These are phyloP conservation scores for Tigriopus californicus DNA, from an alignment of 2,888 invertebrate genomes.

Conservation along the genomic window DNA sequence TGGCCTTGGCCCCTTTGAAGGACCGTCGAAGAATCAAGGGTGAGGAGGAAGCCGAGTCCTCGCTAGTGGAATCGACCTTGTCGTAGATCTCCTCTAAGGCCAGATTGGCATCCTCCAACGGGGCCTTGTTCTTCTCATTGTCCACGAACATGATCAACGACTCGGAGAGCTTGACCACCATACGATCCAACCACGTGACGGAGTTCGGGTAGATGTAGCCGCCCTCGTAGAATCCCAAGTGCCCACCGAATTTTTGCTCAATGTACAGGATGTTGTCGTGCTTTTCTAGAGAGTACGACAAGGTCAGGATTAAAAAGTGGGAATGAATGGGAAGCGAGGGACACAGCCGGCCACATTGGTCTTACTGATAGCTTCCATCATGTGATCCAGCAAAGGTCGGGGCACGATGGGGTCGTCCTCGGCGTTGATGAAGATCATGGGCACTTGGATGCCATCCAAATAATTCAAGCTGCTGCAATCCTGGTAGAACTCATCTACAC, in stretches of 20 bases:
- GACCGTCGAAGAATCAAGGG: no score
- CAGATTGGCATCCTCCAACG: no score
- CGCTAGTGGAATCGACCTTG: no score
- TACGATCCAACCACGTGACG: conserved; percentile 78
- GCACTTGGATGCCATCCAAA: conserved; percentile 53
- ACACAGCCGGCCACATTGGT: background rate
- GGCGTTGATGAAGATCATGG: conserved; percentile 78
- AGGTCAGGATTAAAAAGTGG: background rate
- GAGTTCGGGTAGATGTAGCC: conserved; percentile 68
- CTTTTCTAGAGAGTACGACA: conserved; percentile 35
- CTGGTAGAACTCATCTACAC: conserved; percentile 44
- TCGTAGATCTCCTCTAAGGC: no score
- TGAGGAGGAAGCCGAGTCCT: no score
- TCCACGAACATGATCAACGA: conserved; percentile 22
- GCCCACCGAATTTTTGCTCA: conserved; percentile 75
- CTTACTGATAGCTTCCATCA: conserved; percentile 29
- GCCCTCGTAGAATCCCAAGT: conserved; percentile 84
- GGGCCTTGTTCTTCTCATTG: background rate
- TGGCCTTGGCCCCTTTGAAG: no score
- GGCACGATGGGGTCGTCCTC: conserved; percentile 82
- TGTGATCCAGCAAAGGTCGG: conserved; percentile 47
- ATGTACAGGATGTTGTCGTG: conserved; percentile 50
- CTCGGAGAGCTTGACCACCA: conserved; percentile 56
- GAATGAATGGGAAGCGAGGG: no score
- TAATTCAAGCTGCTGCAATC: conserved; percentile 69